phyloP scores from a whole-genome alignment of 1,140 invertebrate species.

The Drosophila neocordata region DNA sequence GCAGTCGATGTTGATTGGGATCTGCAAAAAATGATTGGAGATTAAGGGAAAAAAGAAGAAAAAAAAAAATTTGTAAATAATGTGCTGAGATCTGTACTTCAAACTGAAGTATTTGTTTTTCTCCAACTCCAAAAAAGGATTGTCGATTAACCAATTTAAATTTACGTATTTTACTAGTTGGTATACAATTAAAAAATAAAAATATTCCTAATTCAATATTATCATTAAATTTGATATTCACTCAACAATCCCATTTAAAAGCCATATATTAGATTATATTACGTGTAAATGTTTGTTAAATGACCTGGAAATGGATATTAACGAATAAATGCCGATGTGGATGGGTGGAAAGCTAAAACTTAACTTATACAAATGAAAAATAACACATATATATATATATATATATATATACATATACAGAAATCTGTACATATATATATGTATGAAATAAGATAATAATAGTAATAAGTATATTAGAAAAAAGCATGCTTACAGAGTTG shows the following conservation, averaged over 20 bases:
- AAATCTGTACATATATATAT: slow-evolving; percentile 18
- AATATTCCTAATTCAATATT: no score
- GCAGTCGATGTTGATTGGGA: slow-evolving; percentile 83
- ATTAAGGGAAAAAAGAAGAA: neutral
- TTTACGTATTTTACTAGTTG: no score
- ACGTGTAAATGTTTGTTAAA: slow-evolving; percentile 6
- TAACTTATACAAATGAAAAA: slow-evolving; percentile 28
- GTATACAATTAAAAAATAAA: no score
- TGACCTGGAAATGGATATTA: neutral
- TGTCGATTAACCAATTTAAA: no score
- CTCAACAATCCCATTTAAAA: neutral
- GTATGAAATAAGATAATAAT: slow-evolving; percentile 33
- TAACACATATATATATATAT: slow-evolving; percentile 18
- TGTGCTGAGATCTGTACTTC: no score
- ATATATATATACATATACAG: slow-evolving; percentile 37
- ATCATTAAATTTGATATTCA: neutral
- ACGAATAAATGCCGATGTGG: slow-evolving; percentile 16
- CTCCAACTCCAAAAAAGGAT: no score
- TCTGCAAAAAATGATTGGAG: slow-evolving; percentile 38
- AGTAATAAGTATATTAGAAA: slow-evolving; percentile 51
- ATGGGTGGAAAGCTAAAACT: slow-evolving; percentile 17
- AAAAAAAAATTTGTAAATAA: neutral
- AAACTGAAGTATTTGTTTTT: no score
- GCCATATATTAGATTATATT: neutral
- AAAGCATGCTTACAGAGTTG: slow-evolving; percentile 82